Conservation (phyloP, 2,113 vertebrate genomes). For the Arizona elegans region DNA sequence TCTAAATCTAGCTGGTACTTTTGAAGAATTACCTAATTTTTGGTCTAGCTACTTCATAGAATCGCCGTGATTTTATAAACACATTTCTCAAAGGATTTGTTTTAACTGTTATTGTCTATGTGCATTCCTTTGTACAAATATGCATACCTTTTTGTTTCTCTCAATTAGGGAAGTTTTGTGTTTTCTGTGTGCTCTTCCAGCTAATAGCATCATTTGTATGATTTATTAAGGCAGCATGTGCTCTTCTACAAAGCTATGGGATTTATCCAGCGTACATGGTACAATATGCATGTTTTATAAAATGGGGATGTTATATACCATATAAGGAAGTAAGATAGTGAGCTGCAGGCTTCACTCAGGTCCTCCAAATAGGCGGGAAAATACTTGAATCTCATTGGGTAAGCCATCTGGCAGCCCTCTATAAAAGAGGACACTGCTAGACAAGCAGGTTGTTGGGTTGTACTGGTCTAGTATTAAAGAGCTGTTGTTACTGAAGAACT, state of each 20-base stretch:
- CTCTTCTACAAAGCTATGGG: background rate
- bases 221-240: background rate
- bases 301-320: too few species aligned
- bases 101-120: background rate
- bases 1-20: background rate
- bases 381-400: too few species aligned
- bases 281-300: background rate
- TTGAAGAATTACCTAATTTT: background rate
- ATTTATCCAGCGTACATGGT: background rate
- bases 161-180: background rate
- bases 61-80: background rate
- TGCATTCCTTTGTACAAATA: background rate
- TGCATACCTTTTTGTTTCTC: background rate
- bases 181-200: background rate
- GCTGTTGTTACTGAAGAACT: too few species aligned
- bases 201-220: background rate
- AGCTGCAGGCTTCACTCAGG: too few species aligned
- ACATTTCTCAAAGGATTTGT: background rate
- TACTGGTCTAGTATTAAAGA: too few species aligned
- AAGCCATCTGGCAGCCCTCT: too few species aligned
- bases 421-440: too few species aligned
- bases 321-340: too few species aligned
- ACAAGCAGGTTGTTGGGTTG: too few species aligned
- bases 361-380: too few species aligned
- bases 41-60: background rate